Evolutionary conservation across 2,888 invertebrate genomes (phyloP).

Genomic region (Leptinotarsa tumamoca): DNA sequence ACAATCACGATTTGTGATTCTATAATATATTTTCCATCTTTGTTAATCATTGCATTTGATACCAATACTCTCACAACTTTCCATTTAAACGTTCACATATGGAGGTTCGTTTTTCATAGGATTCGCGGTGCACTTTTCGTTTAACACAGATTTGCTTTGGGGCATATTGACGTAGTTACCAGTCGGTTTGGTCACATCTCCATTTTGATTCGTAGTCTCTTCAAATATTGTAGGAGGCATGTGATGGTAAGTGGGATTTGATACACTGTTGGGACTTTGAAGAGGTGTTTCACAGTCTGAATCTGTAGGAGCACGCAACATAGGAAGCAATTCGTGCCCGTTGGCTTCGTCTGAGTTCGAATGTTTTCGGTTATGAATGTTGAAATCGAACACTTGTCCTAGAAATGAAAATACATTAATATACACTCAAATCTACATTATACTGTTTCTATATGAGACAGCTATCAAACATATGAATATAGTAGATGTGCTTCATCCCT

Average conservation of each 20-base stretch:
- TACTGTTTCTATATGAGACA: no score
- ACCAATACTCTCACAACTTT: constrained; percentile 57
- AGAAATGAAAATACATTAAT: no score
- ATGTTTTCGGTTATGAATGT: constrained; percentile 58
- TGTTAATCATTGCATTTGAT: constrained; percentile 1
- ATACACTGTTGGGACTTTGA: constrained; percentile 53
- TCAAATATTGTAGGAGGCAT: constrained; percentile 54
- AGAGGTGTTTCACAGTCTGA: constrained; percentile 54
- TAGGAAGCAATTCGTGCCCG: constrained; percentile 69
- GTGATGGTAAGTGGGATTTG: constrained; percentile 63
- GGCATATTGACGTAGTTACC: constrained; percentile 72
- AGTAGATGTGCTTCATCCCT: no score
- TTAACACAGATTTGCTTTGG: constrained; percentile 66
- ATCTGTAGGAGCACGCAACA: constrained; percentile 68
- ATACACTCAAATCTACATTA: no score
- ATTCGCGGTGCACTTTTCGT: constrained; percentile 46
- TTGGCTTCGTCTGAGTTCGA: constrained; percentile 50
- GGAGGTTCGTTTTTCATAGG: constrained; percentile 52
- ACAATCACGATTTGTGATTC: no score
- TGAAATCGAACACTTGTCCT: constrained; percentile 63
- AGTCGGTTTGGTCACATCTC: constrained; percentile 58
- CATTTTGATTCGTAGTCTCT: constrained; percentile 40
- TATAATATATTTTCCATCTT: no score
- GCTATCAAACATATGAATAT: no score
- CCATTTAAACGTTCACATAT: constrained; percentile 60